These are phyloP conservation scores for Metridium senile DNA, from an alignment of 92 coral and sea anemone genomes.

Conservation along the genomic window DNA sequence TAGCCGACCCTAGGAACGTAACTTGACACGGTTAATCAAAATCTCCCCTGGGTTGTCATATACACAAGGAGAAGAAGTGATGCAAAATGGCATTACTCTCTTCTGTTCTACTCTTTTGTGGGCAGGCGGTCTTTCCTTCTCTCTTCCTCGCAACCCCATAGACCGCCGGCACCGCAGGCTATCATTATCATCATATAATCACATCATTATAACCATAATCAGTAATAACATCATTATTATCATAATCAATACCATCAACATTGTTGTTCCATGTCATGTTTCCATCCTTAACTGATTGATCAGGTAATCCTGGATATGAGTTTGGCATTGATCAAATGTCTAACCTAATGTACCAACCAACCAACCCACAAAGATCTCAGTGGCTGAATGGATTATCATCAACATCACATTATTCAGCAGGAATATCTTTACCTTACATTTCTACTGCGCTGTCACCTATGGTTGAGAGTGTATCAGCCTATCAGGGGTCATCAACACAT, in stretches of 20 bases:
- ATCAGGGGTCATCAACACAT: constrained; percentile 49
- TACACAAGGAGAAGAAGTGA: too few relatives aligned
- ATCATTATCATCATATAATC: too few relatives aligned
- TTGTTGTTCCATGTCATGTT: neutral
- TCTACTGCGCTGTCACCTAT: constrained; percentile 38
- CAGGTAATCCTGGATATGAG: constrained; percentile 82
- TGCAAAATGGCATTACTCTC: too few relatives aligned
- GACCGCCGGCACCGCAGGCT: too few relatives aligned
- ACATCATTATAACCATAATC: neutral
- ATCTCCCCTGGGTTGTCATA: too few relatives aligned
- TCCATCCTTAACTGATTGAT: constrained; percentile 12
- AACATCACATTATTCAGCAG: constrained; percentile 24
- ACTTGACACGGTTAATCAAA: too few relatives aligned
- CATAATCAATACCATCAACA: neutral
- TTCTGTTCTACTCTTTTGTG: too few relatives aligned
- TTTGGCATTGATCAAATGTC: constrained; percentile 62
- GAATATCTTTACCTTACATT: constrained; percentile 79
- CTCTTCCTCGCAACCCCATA: too few relatives aligned
- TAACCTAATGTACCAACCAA: constrained; percentile 52
- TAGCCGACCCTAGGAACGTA: too few relatives aligned
- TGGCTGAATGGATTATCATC: constrained; percentile 39
- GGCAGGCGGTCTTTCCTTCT: too few relatives aligned
- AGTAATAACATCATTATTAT: neutral
- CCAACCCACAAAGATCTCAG: constrained; percentile 30
- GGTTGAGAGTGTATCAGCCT: constrained; percentile 44